Percentiles rank a stretch among this genome's conserved stretches.
These are phyloP conservation scores for Brenthis daphne DNA, from an alignment of 2,888 invertebrate species.

Conservation along the genomic window DNA sequence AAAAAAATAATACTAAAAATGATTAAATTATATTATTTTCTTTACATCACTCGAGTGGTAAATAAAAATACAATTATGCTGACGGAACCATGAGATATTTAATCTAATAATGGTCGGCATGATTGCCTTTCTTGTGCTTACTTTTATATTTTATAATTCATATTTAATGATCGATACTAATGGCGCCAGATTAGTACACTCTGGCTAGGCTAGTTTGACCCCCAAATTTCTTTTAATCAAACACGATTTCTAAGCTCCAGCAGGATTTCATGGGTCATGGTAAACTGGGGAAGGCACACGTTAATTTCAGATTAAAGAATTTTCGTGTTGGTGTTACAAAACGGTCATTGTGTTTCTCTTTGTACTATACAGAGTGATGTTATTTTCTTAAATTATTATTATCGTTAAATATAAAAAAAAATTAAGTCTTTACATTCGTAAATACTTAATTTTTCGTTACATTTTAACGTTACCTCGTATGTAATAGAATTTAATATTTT, in stretches of 20 bases:
- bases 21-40: too few species aligned
- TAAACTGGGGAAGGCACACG: slow-evolving; percentile 65
- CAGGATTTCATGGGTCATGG: slow-evolving; percentile 37
- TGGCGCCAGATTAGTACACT: slow-evolving; percentile 70
- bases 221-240: slow-evolving; percentile 45
- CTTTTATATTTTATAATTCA: slow-evolving; percentile 80
- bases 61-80: slow-evolving; percentile 42
- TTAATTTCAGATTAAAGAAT: slow-evolving; percentile 79
- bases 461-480: too few species aligned
- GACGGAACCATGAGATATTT: slow-evolving; percentile 64
- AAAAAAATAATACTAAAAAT: too few species aligned
- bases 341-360: slow-evolving; percentile 66
- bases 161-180: slow-evolving; percentile 81
- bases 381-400: slow-evolving; percentile 58
- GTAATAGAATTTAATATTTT: too few species aligned
- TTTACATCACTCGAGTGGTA: slow-evolving; percentile 23
- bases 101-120: slow-evolving; percentile 74
- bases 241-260: slow-evolving; percentile 25
- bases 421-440: too few species aligned
- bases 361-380: slow-evolving; percentile 60
- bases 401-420: slow-evolving; percentile 38
- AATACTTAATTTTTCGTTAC: too few species aligned
- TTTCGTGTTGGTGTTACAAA: slow-evolving; percentile 74
- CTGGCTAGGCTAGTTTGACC: slow-evolving; percentile 54
- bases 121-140: slow-evolving; percentile 78